Evolutionary conservation across 2,113 vertebrate species (phyloP), one percentile per base, ranked within the genome.

Genomic region (Engraulis encrasicolus): DNA sequence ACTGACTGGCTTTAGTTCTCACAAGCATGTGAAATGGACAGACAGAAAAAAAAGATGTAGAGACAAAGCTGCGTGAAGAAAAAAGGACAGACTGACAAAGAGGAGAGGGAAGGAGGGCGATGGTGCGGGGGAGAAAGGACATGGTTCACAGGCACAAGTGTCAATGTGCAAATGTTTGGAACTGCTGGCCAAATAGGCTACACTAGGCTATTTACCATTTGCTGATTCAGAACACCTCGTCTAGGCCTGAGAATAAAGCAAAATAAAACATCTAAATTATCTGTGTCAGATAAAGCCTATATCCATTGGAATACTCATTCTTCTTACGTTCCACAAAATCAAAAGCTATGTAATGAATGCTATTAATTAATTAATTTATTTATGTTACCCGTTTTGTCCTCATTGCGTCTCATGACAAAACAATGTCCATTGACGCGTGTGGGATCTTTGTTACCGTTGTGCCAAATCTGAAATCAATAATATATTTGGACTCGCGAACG

Each of bases 1-100:
- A 45, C 23, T 27, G 81, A 78, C 66, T 74, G 66, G 66, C 66
- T 74, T 74, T 74, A 14, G 66, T 27, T 36, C 66, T n/a, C 54
- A 74, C 66, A 31, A 74, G 27, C 14, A 27, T 74, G 66, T 74
- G 66, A 74, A 74, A 74, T 36, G 66, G 14, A 74, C 66, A 74
- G 12, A 74, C 27, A 34, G 27, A 34, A 74, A 34, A 74, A n/a
- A 27, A 54, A 20, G 50, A 66, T 12, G 23, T 27, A 31, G 58
- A 74, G 66, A 74, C 66, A 74, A 74, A 74, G 66, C 14, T 27
- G n/a, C 18, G n/a, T 18, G 19, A 6, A 71, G 61, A 71, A 14
- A 71, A 31, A 74, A 74, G 31, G 15, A 74, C 11, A 74, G 11
- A 71, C 31, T 71, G 27, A 71, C 31, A 34, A 9, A 12, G 61